Evolutionary conservation across 2,888 invertebrate genomes (phyloP), one percentile per base, ranked within the genome.

Genomic region (Amblyjoppa proteus): DNA sequence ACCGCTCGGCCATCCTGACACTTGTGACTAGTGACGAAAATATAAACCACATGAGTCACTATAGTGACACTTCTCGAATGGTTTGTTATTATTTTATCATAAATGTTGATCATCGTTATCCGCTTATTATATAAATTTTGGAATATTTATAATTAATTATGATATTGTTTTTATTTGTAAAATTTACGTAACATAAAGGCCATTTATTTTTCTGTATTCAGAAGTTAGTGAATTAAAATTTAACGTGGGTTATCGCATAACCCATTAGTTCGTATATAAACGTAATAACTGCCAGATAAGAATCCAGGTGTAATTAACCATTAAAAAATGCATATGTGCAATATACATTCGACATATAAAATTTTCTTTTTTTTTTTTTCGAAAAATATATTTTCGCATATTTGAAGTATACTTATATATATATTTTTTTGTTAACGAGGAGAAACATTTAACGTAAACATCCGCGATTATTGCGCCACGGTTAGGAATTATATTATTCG

Each of bases 1-100:
- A 95, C 95, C 95, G 95, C 95, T 95, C 95, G 95, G 95, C 95
- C 95, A 95, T 95, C 94, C 95, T 95, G 95, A 95, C 95, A 92
- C 20, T 79, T 90, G 86, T 56, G 58, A 49, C 9, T 41, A 13
- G 7, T 20, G 4, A 0, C 25, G n/a, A 41, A 16, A 70, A 70
- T 64, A 64, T 16, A 11, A 11, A 6, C 49, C 11, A 64, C n/a
- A 49, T 49, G 7, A 64, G 31, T 7, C 5, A 38, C 45, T 1
- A 9, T 7, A n/a, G 20, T 51, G n/a, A 3, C 13, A 31, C n/a
- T 11, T 11, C 9, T 31, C 13, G 20, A 51, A 9, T 9, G 7
- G 31, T n/a, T 3, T 1, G n/a, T 9, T 34, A 13, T 64, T 4
- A 20, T 75, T 34, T 51, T 0, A 34, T 51, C 5, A 6, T 64